These are phyloP conservation scores for Paraplagusia blochii DNA, from an alignment of 2,113 vertebrate genomes.

Conservation along the genomic window DNA sequence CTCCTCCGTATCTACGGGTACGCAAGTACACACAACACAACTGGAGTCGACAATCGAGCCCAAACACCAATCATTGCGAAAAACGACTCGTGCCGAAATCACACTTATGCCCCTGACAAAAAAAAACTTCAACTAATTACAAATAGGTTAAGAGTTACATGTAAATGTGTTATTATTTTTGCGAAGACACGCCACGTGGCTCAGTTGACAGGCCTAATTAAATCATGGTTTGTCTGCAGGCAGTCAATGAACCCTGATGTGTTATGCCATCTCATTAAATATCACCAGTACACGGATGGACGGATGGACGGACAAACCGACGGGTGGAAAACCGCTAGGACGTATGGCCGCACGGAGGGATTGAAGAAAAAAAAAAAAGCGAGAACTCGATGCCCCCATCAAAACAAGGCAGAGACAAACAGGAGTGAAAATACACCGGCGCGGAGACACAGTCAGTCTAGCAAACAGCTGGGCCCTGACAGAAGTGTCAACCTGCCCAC, in stretches of 20 bases:
- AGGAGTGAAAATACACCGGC: constrained; percentile 8
- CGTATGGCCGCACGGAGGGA: constrained; percentile 18
- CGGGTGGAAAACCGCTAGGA: constrained; percentile 1
- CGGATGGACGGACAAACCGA: constrained; percentile 5
- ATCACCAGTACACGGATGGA: constrained; percentile 43
- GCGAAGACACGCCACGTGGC: constrained; percentile 45
- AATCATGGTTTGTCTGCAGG: constrained; percentile 69
- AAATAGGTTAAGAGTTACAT: constrained; percentile 75
- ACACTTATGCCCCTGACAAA: too few relatives aligned
- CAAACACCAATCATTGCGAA: too few relatives aligned
- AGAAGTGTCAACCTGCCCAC: constrained; percentile 54
- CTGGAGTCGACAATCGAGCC: too few relatives aligned
- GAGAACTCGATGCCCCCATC: constrained; percentile 37
- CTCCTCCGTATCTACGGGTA: too few relatives aligned
- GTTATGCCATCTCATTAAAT: constrained; percentile 75
- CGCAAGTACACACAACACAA: too few relatives aligned
- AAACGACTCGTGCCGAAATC: too few relatives aligned
- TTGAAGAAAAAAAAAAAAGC: constrained; percentile 23
- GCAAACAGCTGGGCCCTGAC: constrained; percentile 72
- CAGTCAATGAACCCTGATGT: constrained; percentile 76
- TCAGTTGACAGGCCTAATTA: constrained; percentile 69
- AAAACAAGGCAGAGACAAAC: constrained; percentile 54
- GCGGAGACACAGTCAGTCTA: constrained; percentile 23
- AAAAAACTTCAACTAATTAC: constrained; percentile 71
- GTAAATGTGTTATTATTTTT: constrained; percentile 80